Evolutionary conservation across 2,888 invertebrate species (phyloP), one percentile per base, ranked within the genome.

Genomic region (Stenoptilia bipunctidactyla): DNA sequence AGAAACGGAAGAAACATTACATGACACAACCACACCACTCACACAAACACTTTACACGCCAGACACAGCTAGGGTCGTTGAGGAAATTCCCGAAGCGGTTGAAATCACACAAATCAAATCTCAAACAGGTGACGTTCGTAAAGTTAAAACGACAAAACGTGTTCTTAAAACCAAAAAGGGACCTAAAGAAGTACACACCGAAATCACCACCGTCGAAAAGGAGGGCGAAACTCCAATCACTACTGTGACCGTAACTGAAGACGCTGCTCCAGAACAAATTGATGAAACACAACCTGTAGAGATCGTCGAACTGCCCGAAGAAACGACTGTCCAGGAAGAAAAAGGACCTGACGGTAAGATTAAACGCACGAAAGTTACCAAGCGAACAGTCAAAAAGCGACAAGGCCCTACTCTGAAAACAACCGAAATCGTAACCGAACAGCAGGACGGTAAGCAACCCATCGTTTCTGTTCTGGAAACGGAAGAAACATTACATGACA

Each of bases 81-180:
- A 25, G 9, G 25, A 25, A 25, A 25, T 9, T 25, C 25, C 25
- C 25, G 25, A 25, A 9, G 9, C 5, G 25, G 25, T 25, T 5
- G 25, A 42, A 53, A 67, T 47, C 43, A 58, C 45, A 10, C 43
- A 48, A 39, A 41, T 53, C 0, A 44, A 41, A 8, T 47, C 53
- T 0, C 44, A 51, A 6, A 45, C 40, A 61, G 67, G 37, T 45
- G 74, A 15, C 65, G 68, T 15, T 63, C 74, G 52, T 61, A 72
- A 34, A 50, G 61, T 30, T 0, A 66, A 58, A 2, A 66, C 62
- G 0, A 80, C 71, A n/a, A 85, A 69, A 45, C 75, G 76, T 1
- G 62, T 69, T 2, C 68, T 80, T 1, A 85, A 73, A 48, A 75
- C 74, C 36, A 65, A 58, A 43, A 71, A 66, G 37, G 82, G 73